Base-by-base conservation (phyloP, 1,140 invertebrate species). In the Ectropis grisescens region DNA sequence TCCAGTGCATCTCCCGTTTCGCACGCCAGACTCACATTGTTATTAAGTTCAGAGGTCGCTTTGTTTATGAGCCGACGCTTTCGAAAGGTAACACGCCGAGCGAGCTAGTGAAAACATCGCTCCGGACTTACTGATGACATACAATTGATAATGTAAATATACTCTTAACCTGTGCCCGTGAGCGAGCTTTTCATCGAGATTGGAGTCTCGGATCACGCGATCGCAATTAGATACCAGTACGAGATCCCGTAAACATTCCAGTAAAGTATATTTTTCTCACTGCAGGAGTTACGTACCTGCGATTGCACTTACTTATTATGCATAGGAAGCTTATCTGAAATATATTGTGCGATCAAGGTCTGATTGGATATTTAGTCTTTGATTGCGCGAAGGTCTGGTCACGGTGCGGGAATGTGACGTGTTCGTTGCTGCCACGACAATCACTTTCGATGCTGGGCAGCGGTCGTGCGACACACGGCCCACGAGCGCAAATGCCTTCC, bases 1-100 rank as follows among this genome's bases (percentile, higher is more conserved):
- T 38, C 46, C 14, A 53, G 53, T 60, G 56, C 59, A 72, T 80
- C 74, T 70, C 56, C 60, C 47, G 58, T 74, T 74, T 79, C 70
- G 67, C 70, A 72, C 69, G 68, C 60, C 59, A 58, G 57, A 52
- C 45, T 75, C 54, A 65, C 69, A 74, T 76, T 76, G 74, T 79
- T 79, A 70, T 72, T 65, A 70, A 76, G 71, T 70, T 79, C 74
- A 76, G 51, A 76, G 74, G 67, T 79, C 62, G 65, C 44, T 64
- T 75, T 70, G 71, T 80, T 76, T 74, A 76, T 70, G 65, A 74
- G 45, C 62, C 64, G 44, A 68, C 59, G 60, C 67, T 72, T 75
- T 75, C 59, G 66, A 80, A 76, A 76, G 71, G 71, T 80, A 80
- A 80, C 69, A 70, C 62, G 58, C 46, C 51, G 49, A 34, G 47